Conservation (phyloP, 2,113 vertebrate species). For the Dasyornis broadbenti region DNA sequence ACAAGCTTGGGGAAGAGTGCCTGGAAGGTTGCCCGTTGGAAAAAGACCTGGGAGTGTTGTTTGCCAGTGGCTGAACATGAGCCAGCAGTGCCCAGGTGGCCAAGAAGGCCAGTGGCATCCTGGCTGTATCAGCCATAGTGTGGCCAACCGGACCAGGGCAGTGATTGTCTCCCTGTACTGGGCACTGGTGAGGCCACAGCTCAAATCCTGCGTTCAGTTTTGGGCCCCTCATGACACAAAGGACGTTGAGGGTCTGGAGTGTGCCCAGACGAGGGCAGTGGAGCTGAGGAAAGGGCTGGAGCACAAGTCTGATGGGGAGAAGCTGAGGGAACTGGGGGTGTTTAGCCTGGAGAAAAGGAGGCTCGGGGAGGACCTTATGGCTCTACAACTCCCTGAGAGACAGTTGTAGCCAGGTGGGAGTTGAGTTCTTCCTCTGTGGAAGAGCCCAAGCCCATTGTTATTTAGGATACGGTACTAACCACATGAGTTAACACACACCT, state of each 20-base stretch:
- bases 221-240: background rate
- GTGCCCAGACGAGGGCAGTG: fast-evolving
- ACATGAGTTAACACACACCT: fast-evolving
- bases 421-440: background rate
- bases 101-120: background rate
- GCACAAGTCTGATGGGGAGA: background rate
- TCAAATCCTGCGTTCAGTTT: background rate
- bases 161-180: background rate
- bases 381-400: too few species aligned
- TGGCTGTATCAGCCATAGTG: background rate
- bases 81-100: background rate
- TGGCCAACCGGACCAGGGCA: background rate
- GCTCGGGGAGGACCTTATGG: background rate
- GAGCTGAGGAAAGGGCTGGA: background rate
- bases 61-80: fast-evolving
- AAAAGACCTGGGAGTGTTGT: fast-evolving
- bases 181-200: background rate
- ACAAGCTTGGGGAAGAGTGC: background rate
- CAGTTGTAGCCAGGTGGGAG: background rate
- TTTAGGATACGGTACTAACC: background rate
- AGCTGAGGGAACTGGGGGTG: background rate
- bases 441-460: background rate
- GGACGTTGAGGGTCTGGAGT: background rate
- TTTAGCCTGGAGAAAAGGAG: background rate
- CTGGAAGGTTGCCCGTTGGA: background rate